Evolutionary conservation across 53 echinoderm and acorn worm genomes (phyloP), one percentile per base, ranked within the genome.

Genomic region (Holothuria leucospilota): DNA sequence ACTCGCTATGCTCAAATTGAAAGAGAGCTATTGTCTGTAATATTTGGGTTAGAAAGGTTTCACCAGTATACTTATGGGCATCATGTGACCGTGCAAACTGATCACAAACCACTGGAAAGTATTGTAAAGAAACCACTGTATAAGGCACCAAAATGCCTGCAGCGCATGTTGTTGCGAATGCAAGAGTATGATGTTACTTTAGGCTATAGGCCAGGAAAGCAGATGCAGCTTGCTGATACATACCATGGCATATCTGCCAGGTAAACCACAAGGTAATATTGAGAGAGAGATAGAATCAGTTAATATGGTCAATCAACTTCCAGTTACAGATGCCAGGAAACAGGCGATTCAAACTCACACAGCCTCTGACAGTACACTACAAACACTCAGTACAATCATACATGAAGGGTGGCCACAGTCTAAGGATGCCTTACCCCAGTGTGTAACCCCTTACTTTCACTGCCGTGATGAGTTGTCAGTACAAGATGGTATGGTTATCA

Each of bases 51-150:
- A 12, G 82, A 91, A 58, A 46, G 86, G 53, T 85, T 92, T 41
- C 92, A 92, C 53, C 82, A 86, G 25, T 92, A 89, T 29, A 92
- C 89, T 0, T 92, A 86, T 63, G 90, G 90, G 41, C 56, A 84
- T 56, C 51, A 26, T 7, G 79, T 90, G 39, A 75, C 38, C n/a
- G 87, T 90, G 1, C 82, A 90, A 63, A 87, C 81, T 26, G 90
- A 90, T 74, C 88, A 93, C 59, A 90, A 93, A 69, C 88, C 90
- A 42, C 77, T 88, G 0, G 93, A 90, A 78, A 90, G 63, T 20
- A 93, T 93, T 38, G 81, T 85, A 10, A 52, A 3, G 34, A 93
- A 93, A 85, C 89, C 92, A 23, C 78, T 92, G 8, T 78, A 90
- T 51, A 65, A 60, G 39, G 90, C 93, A 71, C 90, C 88, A 0